Evolutionary conservation across 2,888 invertebrate genomes (phyloP).

Genomic region (Cantharis nigra): DNA sequence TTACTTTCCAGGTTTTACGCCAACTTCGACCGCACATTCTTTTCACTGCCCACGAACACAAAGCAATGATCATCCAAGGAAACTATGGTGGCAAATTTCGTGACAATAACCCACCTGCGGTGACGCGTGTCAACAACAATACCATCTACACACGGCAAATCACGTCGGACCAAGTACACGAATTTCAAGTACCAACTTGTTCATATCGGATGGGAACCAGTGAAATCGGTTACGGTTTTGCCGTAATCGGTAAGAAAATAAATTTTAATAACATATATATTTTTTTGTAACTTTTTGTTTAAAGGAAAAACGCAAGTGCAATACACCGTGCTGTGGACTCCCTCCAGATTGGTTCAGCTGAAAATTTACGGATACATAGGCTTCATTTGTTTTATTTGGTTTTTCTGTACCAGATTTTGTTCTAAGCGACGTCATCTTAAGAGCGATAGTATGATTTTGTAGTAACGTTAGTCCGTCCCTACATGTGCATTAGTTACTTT

Average conservation of each 20-base stretch:
- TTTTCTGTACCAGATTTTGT: background rate
- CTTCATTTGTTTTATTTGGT: background rate
- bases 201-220: conserved; percentile 94
- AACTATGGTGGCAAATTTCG: conserved; percentile 46
- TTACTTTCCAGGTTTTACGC: conserved; percentile 59
- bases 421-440: background rate
- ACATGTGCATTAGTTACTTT: background rate
- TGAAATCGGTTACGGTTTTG: conserved; percentile 85
- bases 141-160: conserved; percentile 54
- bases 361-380: conserved; percentile 57
- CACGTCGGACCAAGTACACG: conserved; percentile 60
- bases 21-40: conserved; percentile 70
- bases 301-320: conserved; percentile 65
- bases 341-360: conserved; percentile 70
- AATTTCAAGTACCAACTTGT: conserved; percentile 91
- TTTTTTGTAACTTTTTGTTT: conserved; percentile 37
- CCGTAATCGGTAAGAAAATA: conserved; percentile 68
- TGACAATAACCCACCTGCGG: conserved; percentile 47
- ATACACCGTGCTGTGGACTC: conserved; percentile 81
- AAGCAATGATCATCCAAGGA: conserved; percentile 64
- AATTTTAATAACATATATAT: background rate
- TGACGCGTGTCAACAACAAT: conserved; percentile 46
- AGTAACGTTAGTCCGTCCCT: background rate
- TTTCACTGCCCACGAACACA: conserved; percentile 72
- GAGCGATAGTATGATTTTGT: background rate